Evolutionary conservation across 2,113 vertebrate species (phyloP).

Genomic region (Heptranchias perlo): DNA sequence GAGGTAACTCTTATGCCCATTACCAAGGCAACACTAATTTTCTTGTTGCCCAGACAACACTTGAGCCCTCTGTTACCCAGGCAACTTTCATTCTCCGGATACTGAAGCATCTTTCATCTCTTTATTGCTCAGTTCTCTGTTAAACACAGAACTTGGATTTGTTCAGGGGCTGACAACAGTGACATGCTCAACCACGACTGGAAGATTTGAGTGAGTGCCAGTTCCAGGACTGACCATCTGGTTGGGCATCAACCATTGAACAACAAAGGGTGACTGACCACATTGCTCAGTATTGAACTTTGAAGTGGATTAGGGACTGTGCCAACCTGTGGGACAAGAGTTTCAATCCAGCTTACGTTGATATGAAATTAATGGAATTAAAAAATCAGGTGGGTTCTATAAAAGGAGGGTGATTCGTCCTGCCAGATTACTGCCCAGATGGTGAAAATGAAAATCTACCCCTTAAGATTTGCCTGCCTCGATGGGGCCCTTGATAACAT

Average conservation of each 20-base stretch:
- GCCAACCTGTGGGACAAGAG: neutral
- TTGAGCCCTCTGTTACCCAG: neutral
- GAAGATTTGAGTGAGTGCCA: neutral
- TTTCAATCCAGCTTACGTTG: neutral
- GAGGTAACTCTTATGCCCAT: neutral
- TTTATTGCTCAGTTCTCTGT: neutral
- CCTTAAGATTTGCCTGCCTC: neutral
- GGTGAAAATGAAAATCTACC: neutral
- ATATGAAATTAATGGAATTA: neutral
- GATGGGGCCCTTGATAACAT: neutral
- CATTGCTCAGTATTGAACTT: neutral
- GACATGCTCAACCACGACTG: neutral
- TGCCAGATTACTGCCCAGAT: neutral
- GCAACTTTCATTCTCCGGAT: slow-evolving; percentile 24
- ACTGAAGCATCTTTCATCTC: neutral
- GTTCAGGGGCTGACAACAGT: neutral
- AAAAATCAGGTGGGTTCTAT: neutral
- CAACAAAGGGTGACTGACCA: neutral
- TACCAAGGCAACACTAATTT: slow-evolving; percentile 28
- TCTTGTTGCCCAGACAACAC: neutral
- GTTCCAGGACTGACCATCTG: neutral
- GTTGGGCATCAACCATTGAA: neutral
- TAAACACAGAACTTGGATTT: slow-evolving; percentile 4
- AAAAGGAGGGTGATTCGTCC: neutral
- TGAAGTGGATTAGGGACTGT: neutral